Evolutionary conservation across 2,113 vertebrate genomes (phyloP).

Genomic region (Acrocephalus arundinaceus): DNA sequence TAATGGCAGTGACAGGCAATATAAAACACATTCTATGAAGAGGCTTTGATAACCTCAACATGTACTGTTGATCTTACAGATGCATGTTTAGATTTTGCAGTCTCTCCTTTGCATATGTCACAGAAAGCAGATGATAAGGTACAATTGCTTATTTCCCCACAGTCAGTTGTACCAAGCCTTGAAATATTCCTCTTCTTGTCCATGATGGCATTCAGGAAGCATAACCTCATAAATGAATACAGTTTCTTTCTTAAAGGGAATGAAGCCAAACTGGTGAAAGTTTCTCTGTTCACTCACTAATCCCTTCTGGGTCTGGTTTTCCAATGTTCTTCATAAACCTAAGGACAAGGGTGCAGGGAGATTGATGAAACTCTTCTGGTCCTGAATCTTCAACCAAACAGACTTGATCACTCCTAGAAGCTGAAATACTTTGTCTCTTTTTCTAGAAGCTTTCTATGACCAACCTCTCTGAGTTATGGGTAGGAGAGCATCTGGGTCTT

Average conservation of each 20-base stretch:
- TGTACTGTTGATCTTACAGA: neutral
- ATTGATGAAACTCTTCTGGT: neutral
- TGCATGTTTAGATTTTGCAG: neutral
- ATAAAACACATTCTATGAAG: neutral
- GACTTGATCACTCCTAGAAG: neutral
- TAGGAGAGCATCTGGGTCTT: neutral
- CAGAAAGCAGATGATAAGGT: neutral
- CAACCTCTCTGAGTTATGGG: neutral
- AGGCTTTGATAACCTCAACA: neutral
- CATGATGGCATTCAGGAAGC: neutral
- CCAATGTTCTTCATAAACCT: neutral
- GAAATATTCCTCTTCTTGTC: neutral
- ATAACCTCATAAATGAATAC: neutral
- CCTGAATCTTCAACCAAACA: neutral
- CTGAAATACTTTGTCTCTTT: neutral
- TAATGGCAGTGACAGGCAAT: neutral
- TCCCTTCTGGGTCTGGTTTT: neutral
- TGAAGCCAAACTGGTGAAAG: neutral
- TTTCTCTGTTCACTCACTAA: neutral
- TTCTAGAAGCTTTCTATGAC: neutral
- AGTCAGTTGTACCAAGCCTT: neutral
- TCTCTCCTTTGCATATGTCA: neutral
- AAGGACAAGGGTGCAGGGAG: neutral
- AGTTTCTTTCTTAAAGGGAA: neutral
- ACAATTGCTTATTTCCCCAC: neutral